These are phyloP conservation scores for Ennomos erosarius DNA, from an alignment of 2,888 invertebrate species.

Conservation along the genomic window DNA sequence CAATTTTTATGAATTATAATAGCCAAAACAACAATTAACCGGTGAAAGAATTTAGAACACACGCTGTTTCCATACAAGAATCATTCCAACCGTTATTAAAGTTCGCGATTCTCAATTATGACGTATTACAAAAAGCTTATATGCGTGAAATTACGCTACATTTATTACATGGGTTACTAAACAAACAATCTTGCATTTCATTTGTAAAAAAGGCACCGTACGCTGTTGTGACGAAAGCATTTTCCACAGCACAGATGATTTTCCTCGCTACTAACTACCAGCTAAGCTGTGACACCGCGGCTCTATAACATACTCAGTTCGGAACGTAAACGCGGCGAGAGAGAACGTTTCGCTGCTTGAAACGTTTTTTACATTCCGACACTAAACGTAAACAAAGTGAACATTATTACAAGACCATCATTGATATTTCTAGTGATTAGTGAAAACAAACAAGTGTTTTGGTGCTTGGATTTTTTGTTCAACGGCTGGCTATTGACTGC, in stretches of 20 bases:
- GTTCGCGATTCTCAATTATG: conserved; percentile 23
- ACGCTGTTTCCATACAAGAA: conserved; percentile 3
- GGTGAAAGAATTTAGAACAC: conserved; percentile 14
- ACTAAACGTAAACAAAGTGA: conserved; percentile 36
- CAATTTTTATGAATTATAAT: conserved; percentile 6
- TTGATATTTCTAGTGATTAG: conserved; percentile 16
- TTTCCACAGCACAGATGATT: conserved; percentile 66
- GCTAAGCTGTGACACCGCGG: conserved; percentile 23
- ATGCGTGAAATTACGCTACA: conserved; percentile 12
- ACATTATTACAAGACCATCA: conserved; percentile 15
- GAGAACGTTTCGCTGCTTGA: conserved; percentile 25
- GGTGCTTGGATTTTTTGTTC: conserved; percentile 30
- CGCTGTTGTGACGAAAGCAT: conserved; percentile 62
- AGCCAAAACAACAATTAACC: conserved; percentile 16
- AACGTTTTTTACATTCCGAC: conserved; percentile 12
- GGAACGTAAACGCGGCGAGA: conserved; percentile 15
- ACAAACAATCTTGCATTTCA: conserved; percentile 29
- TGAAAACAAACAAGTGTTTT: conserved; percentile 24
- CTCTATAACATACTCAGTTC: conserved; percentile 28
- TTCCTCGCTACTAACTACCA: conserved; percentile 32
- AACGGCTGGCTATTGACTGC: conserved; percentile 23
- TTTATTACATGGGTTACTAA: conserved; percentile 36
- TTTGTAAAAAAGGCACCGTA: conserved; percentile 38
- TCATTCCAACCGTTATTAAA: conserved; percentile 11
- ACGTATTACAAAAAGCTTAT: conserved; percentile 22